These are phyloP conservation scores for Darevskia mixta DNA, from an alignment of 2,797 vertebrate species.

Conservation along the genomic window DNA sequence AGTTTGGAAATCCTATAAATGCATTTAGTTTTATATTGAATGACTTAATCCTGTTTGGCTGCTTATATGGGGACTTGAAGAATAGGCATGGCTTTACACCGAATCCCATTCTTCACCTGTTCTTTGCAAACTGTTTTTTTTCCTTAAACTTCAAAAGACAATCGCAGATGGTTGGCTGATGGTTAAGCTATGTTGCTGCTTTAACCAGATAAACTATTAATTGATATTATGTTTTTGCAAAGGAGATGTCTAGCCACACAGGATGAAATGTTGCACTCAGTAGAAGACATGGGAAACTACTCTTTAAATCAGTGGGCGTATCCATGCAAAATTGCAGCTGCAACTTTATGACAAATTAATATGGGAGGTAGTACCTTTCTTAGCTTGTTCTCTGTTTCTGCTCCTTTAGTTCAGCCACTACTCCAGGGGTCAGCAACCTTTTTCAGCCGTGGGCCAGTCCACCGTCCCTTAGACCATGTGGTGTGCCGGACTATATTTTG, in stretches of 20 bases:
- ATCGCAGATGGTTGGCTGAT: constrained; percentile 12
- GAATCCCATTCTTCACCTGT: constrained; percentile 30
- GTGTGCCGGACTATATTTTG: no score
- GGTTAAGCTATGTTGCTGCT: constrained; percentile 2
- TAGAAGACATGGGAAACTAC: neutral
- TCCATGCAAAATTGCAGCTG: neutral
- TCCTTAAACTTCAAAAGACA: constrained; percentile 33
- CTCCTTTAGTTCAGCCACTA: neutral
- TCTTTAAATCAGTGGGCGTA: neutral
- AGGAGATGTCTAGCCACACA: constrained; percentile 29
- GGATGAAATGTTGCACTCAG: neutral
- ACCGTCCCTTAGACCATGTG: no score
- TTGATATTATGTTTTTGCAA: constrained; percentile 47
- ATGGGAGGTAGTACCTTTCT: neutral
- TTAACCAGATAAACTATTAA: constrained; percentile 20
- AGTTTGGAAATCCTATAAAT: constrained; percentile 51
- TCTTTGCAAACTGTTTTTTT: constrained; percentile 22
- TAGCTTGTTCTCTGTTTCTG: constrained; percentile 22
- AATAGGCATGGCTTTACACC: constrained; percentile 23
- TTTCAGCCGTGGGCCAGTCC: no score
- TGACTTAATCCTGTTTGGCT: constrained; percentile 32
- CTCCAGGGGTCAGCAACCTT: neutral
- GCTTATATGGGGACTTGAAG: constrained; percentile 14
- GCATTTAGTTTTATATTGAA: constrained; percentile 40
- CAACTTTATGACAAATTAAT: neutral